Evolutionary conservation across 2,113 vertebrate genomes (phyloP).

Genomic region (Percina caprodes): DNA sequence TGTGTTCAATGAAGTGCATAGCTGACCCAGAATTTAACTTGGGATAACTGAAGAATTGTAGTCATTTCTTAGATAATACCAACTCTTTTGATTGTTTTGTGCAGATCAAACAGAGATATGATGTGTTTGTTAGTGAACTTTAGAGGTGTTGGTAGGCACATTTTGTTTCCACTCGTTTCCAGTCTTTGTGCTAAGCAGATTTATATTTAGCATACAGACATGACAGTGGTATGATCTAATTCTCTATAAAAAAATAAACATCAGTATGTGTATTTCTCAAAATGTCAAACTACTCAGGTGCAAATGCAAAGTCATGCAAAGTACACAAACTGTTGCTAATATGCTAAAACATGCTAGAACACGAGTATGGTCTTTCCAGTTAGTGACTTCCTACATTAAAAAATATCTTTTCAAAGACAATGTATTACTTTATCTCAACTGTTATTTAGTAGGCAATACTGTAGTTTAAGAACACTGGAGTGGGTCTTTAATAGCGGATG

Average conservation of each 20-base stretch:
- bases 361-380: neutral
- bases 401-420: neutral
- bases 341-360: too few species aligned
- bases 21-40: neutral
- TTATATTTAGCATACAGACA: too few species aligned
- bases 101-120: neutral
- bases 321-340: neutral
- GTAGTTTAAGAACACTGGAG: neutral
- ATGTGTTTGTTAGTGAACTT: neutral
- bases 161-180: neutral
- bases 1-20: neutral
- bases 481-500: neutral
- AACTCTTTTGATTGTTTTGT: neutral
- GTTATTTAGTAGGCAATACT: neutral
- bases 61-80: neutral
- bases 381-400: neutral
- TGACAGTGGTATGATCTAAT: neutral
- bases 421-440: neutral
- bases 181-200: neutral
- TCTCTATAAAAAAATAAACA: neutral
- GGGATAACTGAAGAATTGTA: neutral
- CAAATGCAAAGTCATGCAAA: neutral
- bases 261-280: neutral
- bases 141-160: neutral
- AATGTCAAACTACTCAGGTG: neutral